Evolutionary conservation across 2,797 vertebrate genomes (phyloP), one percentile per base, ranked within the genome.

Genomic region (Helostoma temminkii): DNA sequence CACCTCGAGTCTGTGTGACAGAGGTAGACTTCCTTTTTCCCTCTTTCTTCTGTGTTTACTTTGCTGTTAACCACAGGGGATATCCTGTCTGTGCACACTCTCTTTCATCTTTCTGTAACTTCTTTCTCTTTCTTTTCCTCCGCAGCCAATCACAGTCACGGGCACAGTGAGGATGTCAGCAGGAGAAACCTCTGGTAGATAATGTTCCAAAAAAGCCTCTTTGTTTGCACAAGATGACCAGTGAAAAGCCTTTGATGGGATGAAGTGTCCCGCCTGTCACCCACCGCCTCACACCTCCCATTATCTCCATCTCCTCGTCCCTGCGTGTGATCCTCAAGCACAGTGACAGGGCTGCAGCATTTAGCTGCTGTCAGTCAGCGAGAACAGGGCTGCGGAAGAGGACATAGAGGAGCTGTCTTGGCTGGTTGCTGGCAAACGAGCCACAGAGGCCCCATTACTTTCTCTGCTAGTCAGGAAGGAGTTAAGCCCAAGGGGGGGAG

Each of bases 401-500:
- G 74, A 88, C 73, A 59, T 62, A 43, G 84, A 78, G 74, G 82
- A 88, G 80, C 80, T 82, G 87, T 89, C 87, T 89, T 81, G 83
- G 88, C 76, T 88, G 85, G 91, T 78, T 84, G 86, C 81, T 82
- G 80, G 87, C 89, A 84, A 94, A 92, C 63, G 77, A 93, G 91
- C 85, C 90, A 89, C 88, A 76, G 83, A 89, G 92, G 92, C 71
- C 84, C 81, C 88, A 90, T 92, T 91, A 93, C 93, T 92, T 90
- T 92, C 88, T 52, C 86, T 75, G 67, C 84, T 81, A 87, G 91
- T 91, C 92, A 96, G 95, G 95, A 96, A 94, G 91, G 88, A 84
- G 90, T 94, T 92, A 94, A 90, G 93, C 79, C 80, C 86, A 77
- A 28, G 61, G 14, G 69, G 16, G 45, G 79, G 71, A 46, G 74